Percentiles rank a stretch among this genome's conserved stretches.
Conservation (phyloP, 2,888 invertebrate species). For the Dolomedes plantarius region DNA sequence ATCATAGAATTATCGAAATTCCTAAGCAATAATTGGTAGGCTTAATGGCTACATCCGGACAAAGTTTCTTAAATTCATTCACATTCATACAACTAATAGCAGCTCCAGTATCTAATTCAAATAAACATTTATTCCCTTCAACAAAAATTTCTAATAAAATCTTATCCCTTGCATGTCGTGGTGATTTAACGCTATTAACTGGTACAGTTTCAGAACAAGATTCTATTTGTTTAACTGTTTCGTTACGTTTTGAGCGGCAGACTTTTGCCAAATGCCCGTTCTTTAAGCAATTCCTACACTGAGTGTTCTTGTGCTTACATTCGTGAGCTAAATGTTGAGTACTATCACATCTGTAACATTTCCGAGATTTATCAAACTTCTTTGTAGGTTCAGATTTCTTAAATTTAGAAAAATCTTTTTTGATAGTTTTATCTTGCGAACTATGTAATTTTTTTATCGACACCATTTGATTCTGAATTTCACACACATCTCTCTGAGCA, state of each 20-base stretch:
- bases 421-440: constrained; percentile 37
- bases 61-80: constrained; percentile 44
- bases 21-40: constrained; percentile 36
- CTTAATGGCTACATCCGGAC: too few species aligned
- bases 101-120: constrained; percentile 45
- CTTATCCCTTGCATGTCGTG: constrained; percentile 44
- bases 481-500: constrained; percentile 52
- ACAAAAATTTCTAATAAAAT: constrained; percentile 43
- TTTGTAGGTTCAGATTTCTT: constrained; percentile 43
- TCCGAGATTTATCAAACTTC: constrained; percentile 52
- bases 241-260: constrained; percentile 43
- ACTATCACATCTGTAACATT: constrained; percentile 55
- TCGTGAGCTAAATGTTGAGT: constrained; percentile 53
- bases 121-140: constrained; percentile 39
- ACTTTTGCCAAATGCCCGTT: constrained; percentile 46
- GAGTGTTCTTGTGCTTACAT: constrained; percentile 54
- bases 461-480: constrained; percentile 52
- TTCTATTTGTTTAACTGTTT: constrained; percentile 43
- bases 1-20: constrained; percentile 49
- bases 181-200: constrained; percentile 48
- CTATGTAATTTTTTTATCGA: constrained; percentile 39
- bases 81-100: constrained; percentile 41
- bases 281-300: constrained; percentile 44
- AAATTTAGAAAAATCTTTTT: constrained; percentile 53
- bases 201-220: constrained; percentile 45